Percentiles rank a stretch among this genome's conserved stretches.
These are phyloP conservation scores for Tetramorium bicarinatum DNA, from an alignment of 2,888 invertebrate species.

Conservation along the genomic window DNA sequence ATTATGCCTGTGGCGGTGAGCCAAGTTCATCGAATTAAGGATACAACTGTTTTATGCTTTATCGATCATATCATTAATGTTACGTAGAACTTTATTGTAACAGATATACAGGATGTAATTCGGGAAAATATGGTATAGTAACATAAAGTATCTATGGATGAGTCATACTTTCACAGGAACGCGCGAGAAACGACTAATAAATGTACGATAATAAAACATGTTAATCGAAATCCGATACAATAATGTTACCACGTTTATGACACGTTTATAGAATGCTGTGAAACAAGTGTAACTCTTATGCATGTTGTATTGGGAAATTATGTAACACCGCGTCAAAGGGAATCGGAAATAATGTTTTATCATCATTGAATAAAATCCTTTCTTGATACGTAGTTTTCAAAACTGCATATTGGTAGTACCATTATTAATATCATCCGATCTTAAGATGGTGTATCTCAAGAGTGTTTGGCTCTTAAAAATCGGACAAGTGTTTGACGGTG, in stretches of 20 bases:
- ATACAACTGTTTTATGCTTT: conserved; percentile 39
- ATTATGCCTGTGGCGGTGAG: conserved; percentile 38
- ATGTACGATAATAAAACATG: conserved; percentile 21
- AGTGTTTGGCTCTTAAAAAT: conserved; percentile 59
- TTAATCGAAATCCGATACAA: conserved; percentile 33
- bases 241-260: not conserved
- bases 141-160: not conserved
- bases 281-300: conserved; percentile 29
- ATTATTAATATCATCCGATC: conserved; percentile 62
- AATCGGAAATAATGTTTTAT: conserved; percentile 26
- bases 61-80: conserved; percentile 29
- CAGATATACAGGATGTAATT: conserved; percentile 1
- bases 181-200: conserved; percentile 20
- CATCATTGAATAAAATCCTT: conserved; percentile 32
- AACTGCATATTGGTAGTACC: conserved; percentile 15
- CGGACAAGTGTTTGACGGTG: conserved; percentile 71
- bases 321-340: not conserved
- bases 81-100: conserved; percentile 4
- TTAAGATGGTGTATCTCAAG: conserved; percentile 60
- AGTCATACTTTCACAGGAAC: not conserved
- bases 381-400: conserved; percentile 35
- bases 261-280: not conserved
- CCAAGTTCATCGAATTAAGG: conserved; percentile 47
- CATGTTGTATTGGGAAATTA: not conserved
- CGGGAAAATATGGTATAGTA: conserved; percentile 13